Conservation (phyloP, 2,888 invertebrate genomes). For the Buathra laborator region DNA sequence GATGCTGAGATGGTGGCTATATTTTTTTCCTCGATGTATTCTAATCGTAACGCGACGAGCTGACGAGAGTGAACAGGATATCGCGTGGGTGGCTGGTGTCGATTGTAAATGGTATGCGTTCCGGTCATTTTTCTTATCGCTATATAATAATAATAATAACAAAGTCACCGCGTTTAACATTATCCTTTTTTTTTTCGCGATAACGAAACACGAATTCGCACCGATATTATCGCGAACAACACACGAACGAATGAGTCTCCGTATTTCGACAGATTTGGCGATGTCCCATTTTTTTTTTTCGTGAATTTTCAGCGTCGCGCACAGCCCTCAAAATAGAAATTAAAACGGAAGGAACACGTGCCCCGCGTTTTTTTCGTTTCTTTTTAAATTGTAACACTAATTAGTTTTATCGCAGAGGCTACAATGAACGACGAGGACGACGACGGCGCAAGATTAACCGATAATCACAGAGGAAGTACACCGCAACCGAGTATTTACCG, state of each 20-base stretch:
- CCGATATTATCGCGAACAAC: background rate
- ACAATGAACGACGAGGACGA: conserved; percentile 79
- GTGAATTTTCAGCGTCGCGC: background rate
- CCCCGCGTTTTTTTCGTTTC: background rate
- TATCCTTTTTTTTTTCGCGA: conserved; percentile 1
- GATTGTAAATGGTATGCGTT: conserved; percentile 48
- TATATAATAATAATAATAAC: background rate
- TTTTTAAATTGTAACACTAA: conserved; percentile 7
- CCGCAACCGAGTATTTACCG: conserved; percentile 74
- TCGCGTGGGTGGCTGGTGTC: conserved; percentile 25
- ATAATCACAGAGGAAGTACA: conserved; percentile 58
- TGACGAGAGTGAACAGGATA: conserved; percentile 1
- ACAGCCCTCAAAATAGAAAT: background rate
- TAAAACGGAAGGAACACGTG: background rate
- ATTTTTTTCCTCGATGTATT: conserved; percentile 15
- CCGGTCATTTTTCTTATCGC: conserved; percentile 38
- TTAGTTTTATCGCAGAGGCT: conserved; percentile 32
- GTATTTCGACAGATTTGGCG: conserved; percentile 41
- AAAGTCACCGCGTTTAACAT: background rate
- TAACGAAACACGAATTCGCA: background rate
- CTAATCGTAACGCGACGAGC: conserved; percentile 30
- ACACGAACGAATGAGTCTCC: background rate
- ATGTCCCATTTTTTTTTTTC: conserved; percentile 42
- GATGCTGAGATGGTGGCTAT: conserved; percentile 1
- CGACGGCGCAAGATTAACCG: conserved; percentile 65